These are phyloP conservation scores for Echinometra lucunter DNA, from an alignment of 53 echinoderm and acorn worm species.

Conservation along the genomic window DNA sequence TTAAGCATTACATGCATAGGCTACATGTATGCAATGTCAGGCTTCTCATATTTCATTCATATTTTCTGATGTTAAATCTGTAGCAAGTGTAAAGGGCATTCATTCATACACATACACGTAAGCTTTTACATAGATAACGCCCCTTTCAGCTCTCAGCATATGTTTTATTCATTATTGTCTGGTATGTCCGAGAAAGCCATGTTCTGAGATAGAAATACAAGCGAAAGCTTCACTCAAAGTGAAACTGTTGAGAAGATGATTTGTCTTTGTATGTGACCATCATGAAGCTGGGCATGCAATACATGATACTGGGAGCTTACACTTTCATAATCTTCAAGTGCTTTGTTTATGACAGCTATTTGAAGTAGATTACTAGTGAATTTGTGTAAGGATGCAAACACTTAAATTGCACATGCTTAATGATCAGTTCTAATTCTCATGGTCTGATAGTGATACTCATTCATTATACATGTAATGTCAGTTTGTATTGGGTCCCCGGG, in stretches of 20 bases:
- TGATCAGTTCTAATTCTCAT: neutral
- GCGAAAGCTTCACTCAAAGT: neutral
- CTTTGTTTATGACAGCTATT: slow-evolving; percentile 10
- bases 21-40: too few relatives aligned
- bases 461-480: too few relatives aligned
- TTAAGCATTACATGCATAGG: too few relatives aligned
- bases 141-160: neutral
- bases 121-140: neutral
- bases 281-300: neutral
- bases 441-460: too few relatives aligned
- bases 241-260: neutral
- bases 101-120: too few relatives aligned
- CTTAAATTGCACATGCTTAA: neutral
- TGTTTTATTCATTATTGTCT: neutral
- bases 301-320: neutral
- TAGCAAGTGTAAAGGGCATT: too few relatives aligned
- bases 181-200: neutral
- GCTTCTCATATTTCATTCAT: too few relatives aligned
- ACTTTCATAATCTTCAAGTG: neutral
- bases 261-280: neutral
- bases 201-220: neutral
- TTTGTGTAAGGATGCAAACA: neutral
- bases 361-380: neutral
- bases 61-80: too few relatives aligned
- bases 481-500: too few relatives aligned